Conservation (phyloP, 2,797 vertebrate genomes). For the Hyperoplus lanceolatus region DNA sequence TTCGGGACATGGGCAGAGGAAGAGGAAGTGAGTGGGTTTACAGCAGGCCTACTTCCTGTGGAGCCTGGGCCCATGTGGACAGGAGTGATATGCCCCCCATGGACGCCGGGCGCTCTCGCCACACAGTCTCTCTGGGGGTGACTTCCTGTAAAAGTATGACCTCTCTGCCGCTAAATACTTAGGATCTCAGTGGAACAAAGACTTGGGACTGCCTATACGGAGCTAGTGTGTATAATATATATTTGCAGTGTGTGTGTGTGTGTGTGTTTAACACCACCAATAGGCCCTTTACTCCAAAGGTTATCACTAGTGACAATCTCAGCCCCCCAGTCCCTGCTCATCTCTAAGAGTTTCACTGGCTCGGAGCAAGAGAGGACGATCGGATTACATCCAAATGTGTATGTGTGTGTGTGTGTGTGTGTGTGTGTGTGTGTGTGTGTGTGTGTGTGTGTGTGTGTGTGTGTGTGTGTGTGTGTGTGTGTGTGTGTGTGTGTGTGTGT, state of each 20-base stretch:
- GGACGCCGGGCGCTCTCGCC: constrained; percentile 73
- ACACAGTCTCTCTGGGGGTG: constrained; percentile 71
- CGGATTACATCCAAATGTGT: constrained; percentile 84
- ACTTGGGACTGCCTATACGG: constrained; percentile 76
- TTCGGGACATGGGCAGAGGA: constrained; percentile 69
- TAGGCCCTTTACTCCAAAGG: constrained; percentile 85
- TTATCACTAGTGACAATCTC: constrained; percentile 87
- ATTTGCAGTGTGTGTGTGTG: constrained; percentile 3
- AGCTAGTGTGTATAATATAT: constrained; percentile 33
- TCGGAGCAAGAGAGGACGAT: constrained; percentile 77
- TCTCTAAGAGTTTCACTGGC: constrained; percentile 82
- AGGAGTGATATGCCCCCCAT: constrained; percentile 89
- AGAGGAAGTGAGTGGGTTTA: constrained; percentile 79
- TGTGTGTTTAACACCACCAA: constrained; percentile 51
- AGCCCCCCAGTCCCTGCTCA: constrained; percentile 84
- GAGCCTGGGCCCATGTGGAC: constrained; percentile 82
- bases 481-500: constrained; percentile 75
- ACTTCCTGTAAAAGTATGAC: constrained; percentile 83
- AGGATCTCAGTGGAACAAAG: constrained; percentile 78
- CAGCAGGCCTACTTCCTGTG: constrained; percentile 72
- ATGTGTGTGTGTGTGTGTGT: constrained; percentile 68
- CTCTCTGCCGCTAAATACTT: constrained; percentile 54
- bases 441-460: constrained; percentile 69
- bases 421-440: constrained; percentile 71
- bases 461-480: constrained; percentile 70